Evolutionary conservation across 2,797 vertebrate genomes (phyloP).

Genomic region (Cuculus canorus): DNA sequence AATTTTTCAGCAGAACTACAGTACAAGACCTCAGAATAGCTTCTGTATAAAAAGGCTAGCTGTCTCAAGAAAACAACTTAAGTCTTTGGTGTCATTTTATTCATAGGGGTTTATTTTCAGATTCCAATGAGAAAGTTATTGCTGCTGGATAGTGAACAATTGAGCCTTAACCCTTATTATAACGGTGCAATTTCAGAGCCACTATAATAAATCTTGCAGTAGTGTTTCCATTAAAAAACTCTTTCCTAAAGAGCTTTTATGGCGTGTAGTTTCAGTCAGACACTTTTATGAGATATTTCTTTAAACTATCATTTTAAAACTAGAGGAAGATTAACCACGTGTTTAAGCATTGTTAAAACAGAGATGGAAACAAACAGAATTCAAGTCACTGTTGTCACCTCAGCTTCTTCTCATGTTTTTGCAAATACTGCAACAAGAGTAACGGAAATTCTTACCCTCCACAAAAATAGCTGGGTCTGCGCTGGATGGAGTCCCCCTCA

Average conservation of each 20-base stretch:
- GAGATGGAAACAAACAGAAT: conserved; percentile 18
- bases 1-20: conserved; percentile 82
- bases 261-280: conserved; percentile 18
- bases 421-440: background rate
- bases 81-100: conserved; percentile 69
- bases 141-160: conserved; percentile 51
- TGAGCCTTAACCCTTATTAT: conserved; percentile 64
- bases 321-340: conserved; percentile 17
- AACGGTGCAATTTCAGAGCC: conserved; percentile 55
- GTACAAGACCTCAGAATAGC: conserved; percentile 75
- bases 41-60: conserved; percentile 67
- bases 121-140: conserved; percentile 69
- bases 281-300: conserved; percentile 45
- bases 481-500: background rate
- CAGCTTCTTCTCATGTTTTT: background rate
- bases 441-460: background rate
- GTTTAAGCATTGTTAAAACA: conserved; percentile 54
- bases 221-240: conserved; percentile 58
- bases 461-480: background rate
- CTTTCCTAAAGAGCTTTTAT: conserved; percentile 42
- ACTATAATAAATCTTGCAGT: conserved; percentile 41
- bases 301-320: conserved; percentile 44
- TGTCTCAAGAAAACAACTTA: conserved; percentile 66
- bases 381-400: background rate
- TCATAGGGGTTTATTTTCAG: conserved; percentile 72